phyloP scores from a whole-genome alignment of 2,113 vertebrate species.

The Pelusios castaneus region DNA sequence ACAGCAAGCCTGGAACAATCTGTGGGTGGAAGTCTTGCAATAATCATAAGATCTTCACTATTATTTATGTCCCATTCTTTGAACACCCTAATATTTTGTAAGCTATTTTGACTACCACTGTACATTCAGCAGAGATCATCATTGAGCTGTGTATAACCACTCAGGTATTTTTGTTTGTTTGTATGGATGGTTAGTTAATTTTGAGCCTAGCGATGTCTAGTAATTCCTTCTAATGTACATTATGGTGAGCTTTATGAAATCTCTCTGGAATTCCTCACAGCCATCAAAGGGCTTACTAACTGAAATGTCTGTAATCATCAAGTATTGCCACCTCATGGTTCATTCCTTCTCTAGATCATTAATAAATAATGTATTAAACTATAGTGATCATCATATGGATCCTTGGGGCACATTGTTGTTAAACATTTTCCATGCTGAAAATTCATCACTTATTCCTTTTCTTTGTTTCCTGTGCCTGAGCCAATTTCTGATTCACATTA shows the following conservation, averaged over 20 bases:
- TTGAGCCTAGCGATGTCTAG: neutral
- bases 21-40: too few relatives aligned
- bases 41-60: neutral
- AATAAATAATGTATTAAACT: conserved; percentile 5
- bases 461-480: conserved; percentile 26
- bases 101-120: neutral
- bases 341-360: neutral
- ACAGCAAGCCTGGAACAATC: too few relatives aligned
- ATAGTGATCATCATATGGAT: neutral
- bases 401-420: neutral
- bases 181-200: neutral
- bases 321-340: neutral
- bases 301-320: conserved; percentile 17
- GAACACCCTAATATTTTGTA: neutral
- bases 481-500: neutral
- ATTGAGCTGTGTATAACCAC: neutral
- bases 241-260: neutral
- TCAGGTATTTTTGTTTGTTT: neutral
- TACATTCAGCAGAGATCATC: neutral
- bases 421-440: neutral
- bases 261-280: conserved; percentile 17
- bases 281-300: neutral
- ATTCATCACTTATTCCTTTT: neutral
- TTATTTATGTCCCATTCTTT: neutral
- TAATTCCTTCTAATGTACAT: neutral